Conservation (phyloP, 2,797 vertebrate species). For the Notamacropus eugenii region DNA sequence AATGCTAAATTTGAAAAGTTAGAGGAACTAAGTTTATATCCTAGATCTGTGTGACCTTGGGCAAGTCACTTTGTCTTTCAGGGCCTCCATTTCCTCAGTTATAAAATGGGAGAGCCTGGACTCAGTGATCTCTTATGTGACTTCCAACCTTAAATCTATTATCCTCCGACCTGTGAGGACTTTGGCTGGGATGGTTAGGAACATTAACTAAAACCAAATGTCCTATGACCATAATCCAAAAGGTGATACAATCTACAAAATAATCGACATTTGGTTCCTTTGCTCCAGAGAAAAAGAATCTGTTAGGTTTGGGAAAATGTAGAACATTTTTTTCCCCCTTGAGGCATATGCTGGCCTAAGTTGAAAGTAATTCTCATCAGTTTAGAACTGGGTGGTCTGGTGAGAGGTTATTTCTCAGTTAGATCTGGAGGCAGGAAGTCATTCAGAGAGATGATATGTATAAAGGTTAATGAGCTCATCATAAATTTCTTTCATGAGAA, state of each 20-base stretch:
- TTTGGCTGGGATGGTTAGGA: not conserved
- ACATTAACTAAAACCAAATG: not conserved
- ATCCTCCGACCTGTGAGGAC: not conserved
- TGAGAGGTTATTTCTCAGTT: constrained; percentile 68
- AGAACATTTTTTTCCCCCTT: constrained; percentile 64
- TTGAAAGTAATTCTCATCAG: constrained; percentile 72
- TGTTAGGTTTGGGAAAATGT: constrained; percentile 53
- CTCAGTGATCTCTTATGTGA: not conserved
- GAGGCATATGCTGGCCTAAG: constrained; percentile 60
- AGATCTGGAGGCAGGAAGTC: constrained; percentile 56
- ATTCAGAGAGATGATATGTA: constrained; percentile 48
- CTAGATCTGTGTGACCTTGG: not conserved
- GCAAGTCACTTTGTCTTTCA: not conserved
- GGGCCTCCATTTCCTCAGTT: not conserved
- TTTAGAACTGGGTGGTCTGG: constrained; percentile 62
- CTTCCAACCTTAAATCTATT: not conserved
- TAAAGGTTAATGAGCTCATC: constrained; percentile 58
- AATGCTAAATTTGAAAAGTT: not conserved
- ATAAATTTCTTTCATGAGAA: constrained; percentile 56
- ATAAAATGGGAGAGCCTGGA: not conserved
- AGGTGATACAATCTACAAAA: not conserved
- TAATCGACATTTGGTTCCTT: constrained; percentile 41
- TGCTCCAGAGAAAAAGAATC: constrained; percentile 31
- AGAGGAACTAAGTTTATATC: not conserved
- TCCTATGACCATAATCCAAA: not conserved